Evolutionary conservation across 2,797 vertebrate species (phyloP), one percentile per base, ranked within the genome.

Genomic region (Rallus crepitans): DNA sequence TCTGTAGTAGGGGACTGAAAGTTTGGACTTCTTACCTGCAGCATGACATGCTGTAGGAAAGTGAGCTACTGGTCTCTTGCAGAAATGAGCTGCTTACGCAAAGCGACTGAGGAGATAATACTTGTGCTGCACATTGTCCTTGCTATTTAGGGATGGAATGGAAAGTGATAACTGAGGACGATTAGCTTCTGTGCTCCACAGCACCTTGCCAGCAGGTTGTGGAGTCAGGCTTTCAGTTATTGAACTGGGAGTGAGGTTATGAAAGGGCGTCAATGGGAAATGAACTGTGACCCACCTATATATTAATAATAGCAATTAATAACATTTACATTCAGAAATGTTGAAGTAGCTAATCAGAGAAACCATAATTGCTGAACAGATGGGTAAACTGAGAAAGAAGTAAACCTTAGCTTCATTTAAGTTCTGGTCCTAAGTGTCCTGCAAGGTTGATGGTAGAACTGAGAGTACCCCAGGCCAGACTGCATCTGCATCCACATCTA

Each of bases 131-230:
- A 81, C 25, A 25, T 45, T 77, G 56, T 83, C 63, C n/a, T 80
- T 88, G 96, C 91, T 91, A 91, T 97, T 96, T 96, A 86, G 94
- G 87, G 92, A 68, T 92, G 88, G 87, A 95, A 85, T 78, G 20
- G 48, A 65, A 95, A 96, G 72, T 89, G 87, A 63, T 95, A 95
- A 90, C 33, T 65, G 89, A 71, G 55, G 52, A 40, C 47, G 12
- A 93, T 92, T 87, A 83, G 25, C 45, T 77, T 81, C 77, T 83
- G 65, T 18, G 60, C 55, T 82, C 88, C 87, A 90, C 42, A 85
- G 35, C 66, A 85, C 81, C 65, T 94, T 95, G 92, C 88, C 35
- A 40, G 79, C 7, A 5, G 39, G 59, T 61, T 82, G 75, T 90
- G 79, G 78, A 93, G 80, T 72, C 68, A 37, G 11, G 3, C 40